Percentiles rank a stretch among this genome's conserved stretches.
Evolutionary conservation across 2,113 vertebrate species (phyloP).

Genomic region (Echinops telfairi): DNA sequence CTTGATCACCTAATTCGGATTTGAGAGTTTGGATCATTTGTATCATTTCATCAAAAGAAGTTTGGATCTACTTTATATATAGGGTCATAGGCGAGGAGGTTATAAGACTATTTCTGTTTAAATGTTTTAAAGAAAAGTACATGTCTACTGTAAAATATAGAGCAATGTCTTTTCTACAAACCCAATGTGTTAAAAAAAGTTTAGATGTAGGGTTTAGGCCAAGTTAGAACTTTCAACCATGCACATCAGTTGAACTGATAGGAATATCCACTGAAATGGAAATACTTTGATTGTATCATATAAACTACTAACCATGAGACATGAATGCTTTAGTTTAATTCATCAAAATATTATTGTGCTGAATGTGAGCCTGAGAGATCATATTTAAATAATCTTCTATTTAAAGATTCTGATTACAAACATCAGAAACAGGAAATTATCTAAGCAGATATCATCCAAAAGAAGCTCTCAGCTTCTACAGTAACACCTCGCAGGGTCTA

Average conservation of each 20-base stretch:
- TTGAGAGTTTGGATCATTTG: not conserved
- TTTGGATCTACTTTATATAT: not conserved
- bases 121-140: not conserved
- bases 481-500: not conserved
- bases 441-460: not conserved
- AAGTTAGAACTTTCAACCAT: not conserved
- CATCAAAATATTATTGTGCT: not conserved
- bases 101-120: not conserved
- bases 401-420: slow-evolving; percentile 29
- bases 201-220: not conserved
- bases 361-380: not conserved
- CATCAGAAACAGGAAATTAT: slow-evolving; percentile 38
- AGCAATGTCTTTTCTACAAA: not conserved
- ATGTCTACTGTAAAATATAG: not conserved
- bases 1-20: not conserved
- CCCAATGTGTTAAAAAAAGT: not conserved
- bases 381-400: not conserved
- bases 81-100: not conserved
- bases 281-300: slow-evolving; percentile 14
- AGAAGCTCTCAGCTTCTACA: not conserved
- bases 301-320: not conserved
- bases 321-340: not conserved
- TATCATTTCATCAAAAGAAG: not conserved
- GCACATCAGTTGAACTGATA: not conserved
- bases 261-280: not conserved